These are phyloP conservation scores for Noturus placidus DNA, from an alignment of 2,113 vertebrate genomes.

Conservation along the genomic window DNA sequence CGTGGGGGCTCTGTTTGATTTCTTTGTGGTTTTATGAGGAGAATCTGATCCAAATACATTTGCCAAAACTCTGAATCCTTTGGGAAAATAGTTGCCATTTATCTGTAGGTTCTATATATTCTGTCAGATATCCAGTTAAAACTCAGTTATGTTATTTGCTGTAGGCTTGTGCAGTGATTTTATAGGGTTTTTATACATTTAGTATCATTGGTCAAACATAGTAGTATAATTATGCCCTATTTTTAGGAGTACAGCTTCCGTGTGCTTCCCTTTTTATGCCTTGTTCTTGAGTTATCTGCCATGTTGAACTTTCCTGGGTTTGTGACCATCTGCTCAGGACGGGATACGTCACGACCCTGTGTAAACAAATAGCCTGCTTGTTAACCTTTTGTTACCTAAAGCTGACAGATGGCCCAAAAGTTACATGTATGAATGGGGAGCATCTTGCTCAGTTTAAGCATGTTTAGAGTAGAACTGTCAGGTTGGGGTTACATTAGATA, in stretches of 20 bases:
- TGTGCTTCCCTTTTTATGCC: constrained; percentile 42
- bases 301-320: constrained; percentile 49
- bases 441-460: constrained; percentile 3
- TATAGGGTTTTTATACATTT: constrained; percentile 40
- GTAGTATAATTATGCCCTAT: constrained; percentile 42
- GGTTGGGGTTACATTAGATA: too few relatives aligned
- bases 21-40: background rate
- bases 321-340: constrained; percentile 52
- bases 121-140: constrained; percentile 48
- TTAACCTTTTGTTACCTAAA: constrained; percentile 50
- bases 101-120: constrained; percentile 14
- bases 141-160: constrained; percentile 41
- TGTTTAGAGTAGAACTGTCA: background rate
- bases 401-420: constrained; percentile 40
- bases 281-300: constrained; percentile 44
- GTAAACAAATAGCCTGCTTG: constrained; percentile 49
- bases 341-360: constrained; percentile 38
- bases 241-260: constrained; percentile 31
- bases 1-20: background rate
- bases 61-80: constrained; percentile 7
- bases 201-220: constrained; percentile 32
- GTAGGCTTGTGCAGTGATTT: constrained; percentile 46
- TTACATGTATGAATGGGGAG: background rate
- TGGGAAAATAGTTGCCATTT: constrained; percentile 4
- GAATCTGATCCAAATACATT: constrained; percentile 20